Conservation (phyloP, 1,140 invertebrate genomes). For the Cherax destructor region DNA sequence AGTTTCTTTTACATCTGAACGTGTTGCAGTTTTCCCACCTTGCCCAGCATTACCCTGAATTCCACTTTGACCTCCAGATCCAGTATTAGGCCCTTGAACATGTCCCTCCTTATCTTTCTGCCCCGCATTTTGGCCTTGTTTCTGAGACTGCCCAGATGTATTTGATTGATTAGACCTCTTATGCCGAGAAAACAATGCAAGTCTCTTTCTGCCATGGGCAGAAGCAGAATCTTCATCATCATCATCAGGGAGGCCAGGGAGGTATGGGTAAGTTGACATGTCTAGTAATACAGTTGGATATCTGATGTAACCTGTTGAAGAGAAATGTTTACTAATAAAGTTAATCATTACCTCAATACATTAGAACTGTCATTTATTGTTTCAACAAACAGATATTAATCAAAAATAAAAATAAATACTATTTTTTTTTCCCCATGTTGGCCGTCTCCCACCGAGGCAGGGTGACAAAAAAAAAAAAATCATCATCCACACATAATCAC, state of each 20-base stretch:
- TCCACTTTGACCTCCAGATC: background rate
- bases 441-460: too few relatives aligned
- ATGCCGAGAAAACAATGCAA: conserved; percentile 56
- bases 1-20: conserved; percentile 71
- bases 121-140: conserved; percentile 35
- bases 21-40: conserved; percentile 59
- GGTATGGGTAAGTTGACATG: conserved; percentile 68
- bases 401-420: too few relatives aligned
- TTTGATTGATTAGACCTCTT: conserved; percentile 38
- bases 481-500: too few relatives aligned
- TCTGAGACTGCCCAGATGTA: conserved; percentile 23
- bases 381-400: too few relatives aligned
- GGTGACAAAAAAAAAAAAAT: too few relatives aligned
- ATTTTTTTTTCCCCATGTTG: too few relatives aligned
- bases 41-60: background rate
- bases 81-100: background rate
- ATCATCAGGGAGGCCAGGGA: conserved; percentile 65
- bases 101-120: conserved; percentile 35
- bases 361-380: too few relatives aligned
- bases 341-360: background rate
- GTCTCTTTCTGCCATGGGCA: conserved; percentile 64
- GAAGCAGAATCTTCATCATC: conserved; percentile 62
- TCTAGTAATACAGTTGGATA: conserved; percentile 70
- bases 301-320: conserved; percentile 54
- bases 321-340: background rate